A percentile compares a stretch with the other conserved stretches of the same genome.
Conservation (phyloP, 1,140 invertebrate genomes). For the Drosophila pachea region DNA sequence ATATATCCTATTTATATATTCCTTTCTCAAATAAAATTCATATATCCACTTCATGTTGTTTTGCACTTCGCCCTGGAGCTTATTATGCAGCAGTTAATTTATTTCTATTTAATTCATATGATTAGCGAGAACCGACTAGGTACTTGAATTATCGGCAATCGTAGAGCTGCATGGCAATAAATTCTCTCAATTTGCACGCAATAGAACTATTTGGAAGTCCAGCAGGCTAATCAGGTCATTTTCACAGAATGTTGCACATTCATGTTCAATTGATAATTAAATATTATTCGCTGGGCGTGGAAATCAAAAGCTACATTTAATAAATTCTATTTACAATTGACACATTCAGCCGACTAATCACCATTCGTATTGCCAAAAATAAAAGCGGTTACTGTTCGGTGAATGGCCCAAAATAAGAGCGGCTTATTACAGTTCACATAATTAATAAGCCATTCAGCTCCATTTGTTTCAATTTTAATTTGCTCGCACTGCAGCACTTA, state of each 20-base stretch:
- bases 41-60: too few relatives aligned
- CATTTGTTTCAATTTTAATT: neutral
- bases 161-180: constrained; percentile 5
- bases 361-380: constrained; percentile 26
- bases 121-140: too few relatives aligned
- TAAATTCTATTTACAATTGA: constrained; percentile 37
- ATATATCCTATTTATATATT: too few relatives aligned
- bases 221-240: constrained; percentile 30
- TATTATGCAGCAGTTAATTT: too few relatives aligned
- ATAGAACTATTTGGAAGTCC: constrained; percentile 14
- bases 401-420: constrained; percentile 4
- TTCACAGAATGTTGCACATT: constrained; percentile 19
- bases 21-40: too few relatives aligned
- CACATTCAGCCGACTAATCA: constrained; percentile 57
- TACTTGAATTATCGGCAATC: too few relatives aligned
- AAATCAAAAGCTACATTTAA: constrained; percentile 46
- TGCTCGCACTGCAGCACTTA: neutral
- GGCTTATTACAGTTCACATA: constrained; percentile 5
- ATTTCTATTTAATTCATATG: too few relatives aligned
- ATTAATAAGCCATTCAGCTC: constrained; percentile 2
- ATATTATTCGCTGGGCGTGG: constrained; percentile 35
- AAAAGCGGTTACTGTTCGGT: constrained; percentile 31
- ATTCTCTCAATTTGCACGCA: constrained; percentile 23
- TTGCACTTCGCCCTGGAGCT: too few relatives aligned
- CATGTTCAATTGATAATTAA: constrained; percentile 47